Evolutionary conservation across 2,888 invertebrate genomes (phyloP).

Genomic region (Torymus texanus): DNA sequence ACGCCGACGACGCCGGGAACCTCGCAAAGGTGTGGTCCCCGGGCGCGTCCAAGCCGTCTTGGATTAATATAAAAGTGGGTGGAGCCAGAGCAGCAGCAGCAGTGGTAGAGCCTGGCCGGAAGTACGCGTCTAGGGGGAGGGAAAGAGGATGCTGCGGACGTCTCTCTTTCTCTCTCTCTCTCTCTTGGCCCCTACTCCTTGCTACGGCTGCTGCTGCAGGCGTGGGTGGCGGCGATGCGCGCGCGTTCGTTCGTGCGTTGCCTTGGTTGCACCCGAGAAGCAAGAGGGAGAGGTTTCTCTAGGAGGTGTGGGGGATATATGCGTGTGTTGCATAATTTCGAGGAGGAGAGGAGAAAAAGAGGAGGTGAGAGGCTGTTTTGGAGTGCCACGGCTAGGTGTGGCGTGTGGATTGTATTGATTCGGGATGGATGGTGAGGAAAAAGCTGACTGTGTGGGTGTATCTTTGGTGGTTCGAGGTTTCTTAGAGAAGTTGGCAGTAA

Average conservation of each 20-base stretch:
- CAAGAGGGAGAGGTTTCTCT: background rate
- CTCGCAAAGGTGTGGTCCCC: too few relatives aligned
- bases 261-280: slow-evolving; percentile 35
- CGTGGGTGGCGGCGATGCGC: slow-evolving; percentile 11
- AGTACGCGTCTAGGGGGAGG: slow-evolving; percentile 64
- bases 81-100: slow-evolving; percentile 63
- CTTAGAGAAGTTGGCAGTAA: too few relatives aligned
- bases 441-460: too few relatives aligned
- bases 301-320: slow-evolving; percentile 8
- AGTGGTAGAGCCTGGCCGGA: slow-evolving; percentile 66
- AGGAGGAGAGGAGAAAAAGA: background rate
- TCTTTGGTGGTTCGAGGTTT: too few relatives aligned
- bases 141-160: slow-evolving; percentile 69
- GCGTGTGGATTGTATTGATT: background rate
- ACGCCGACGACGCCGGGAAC: too few relatives aligned
- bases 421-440: background rate
- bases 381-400: background rate
- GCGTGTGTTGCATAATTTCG: slow-evolving; percentile 39
- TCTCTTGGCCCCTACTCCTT: background rate
- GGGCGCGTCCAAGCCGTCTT: slow-evolving; percentile 70
- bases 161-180: slow-evolving; percentile 62
- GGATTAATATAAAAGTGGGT: slow-evolving; percentile 75
- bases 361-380: background rate
- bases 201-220: background rate
- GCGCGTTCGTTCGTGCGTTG: slow-evolving; percentile 24